A percentile compares a stretch with the other conserved stretches of the same genome.
phyloP scores from a whole-genome alignment of 2,113 vertebrate genomes.

The Solea senegalensis region DNA sequence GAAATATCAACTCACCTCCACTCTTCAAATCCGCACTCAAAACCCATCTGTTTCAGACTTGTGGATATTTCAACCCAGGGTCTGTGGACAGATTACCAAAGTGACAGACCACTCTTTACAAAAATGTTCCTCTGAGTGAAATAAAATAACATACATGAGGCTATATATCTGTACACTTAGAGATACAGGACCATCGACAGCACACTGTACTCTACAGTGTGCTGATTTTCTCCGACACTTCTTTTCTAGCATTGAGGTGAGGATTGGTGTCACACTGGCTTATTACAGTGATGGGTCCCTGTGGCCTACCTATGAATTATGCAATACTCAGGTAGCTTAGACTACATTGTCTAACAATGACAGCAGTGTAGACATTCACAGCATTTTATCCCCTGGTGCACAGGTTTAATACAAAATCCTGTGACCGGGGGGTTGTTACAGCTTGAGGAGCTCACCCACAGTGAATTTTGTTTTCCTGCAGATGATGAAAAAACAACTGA shows the following conservation, averaged over 20 bases:
- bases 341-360: conserved; percentile 53
- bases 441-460: conserved; percentile 25
- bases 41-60: too few relatives aligned
- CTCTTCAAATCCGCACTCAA: too few relatives aligned
- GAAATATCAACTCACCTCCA: too few relatives aligned
- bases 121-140: too few relatives aligned
- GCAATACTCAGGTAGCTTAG: conserved; percentile 55
- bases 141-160: too few relatives aligned
- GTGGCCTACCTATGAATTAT: conserved; percentile 67
- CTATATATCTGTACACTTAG: background rate
- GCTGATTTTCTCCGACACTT: conserved; percentile 36
- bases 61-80: too few relatives aligned
- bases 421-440: background rate
- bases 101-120: too few relatives aligned
- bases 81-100: too few relatives aligned
- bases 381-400: conserved; percentile 41
- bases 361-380: conserved; percentile 38
- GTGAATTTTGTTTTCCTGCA: conserved; percentile 23
- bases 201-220: conserved; percentile 5
- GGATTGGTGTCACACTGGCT: conserved; percentile 52
- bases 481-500: conserved; percentile 13
- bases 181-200: conserved; percentile 5
- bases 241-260: conserved; percentile 31
- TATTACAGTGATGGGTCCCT: conserved; percentile 59
- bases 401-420: conserved; percentile 37